These are phyloP conservation scores for Notothenia coriiceps DNA, from an alignment of 2,113 vertebrate genomes.

Conservation along the genomic window DNA sequence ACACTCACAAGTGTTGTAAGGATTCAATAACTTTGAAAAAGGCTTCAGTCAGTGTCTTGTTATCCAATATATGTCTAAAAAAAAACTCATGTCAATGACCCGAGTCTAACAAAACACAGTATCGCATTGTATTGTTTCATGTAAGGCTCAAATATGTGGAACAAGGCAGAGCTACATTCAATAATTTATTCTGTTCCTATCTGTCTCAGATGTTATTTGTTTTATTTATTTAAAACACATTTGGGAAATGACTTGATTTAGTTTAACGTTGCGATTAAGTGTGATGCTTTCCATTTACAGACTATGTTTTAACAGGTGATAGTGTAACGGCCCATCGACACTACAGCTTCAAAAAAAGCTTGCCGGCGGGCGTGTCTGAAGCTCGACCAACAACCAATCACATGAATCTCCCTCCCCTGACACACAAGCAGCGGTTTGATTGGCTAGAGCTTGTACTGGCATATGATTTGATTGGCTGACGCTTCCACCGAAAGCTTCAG, in stretches of 20 bases:
- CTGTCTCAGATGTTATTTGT: background rate
- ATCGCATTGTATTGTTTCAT: no score
- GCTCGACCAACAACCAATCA: no score
- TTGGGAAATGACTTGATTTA: background rate
- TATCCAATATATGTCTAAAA: slow-evolving; percentile 26
- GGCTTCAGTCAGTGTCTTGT: slow-evolving; percentile 5
- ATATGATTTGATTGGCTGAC: no score
- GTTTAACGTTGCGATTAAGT: background rate
- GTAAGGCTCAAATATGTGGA: no score
- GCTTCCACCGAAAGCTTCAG: no score
- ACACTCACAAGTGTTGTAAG: slow-evolving; percentile 7
- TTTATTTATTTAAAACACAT: background rate
- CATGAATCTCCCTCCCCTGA: no score
- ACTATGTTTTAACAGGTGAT: background rate
- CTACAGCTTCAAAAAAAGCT: no score
- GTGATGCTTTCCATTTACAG: background rate
- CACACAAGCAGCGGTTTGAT: no score
- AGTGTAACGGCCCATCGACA: background rate
- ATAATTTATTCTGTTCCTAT: background rate
- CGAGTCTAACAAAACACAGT: background rate
- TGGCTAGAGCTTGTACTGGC: no score
- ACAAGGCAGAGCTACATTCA: background rate
- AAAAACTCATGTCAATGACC: slow-evolving; percentile 2
- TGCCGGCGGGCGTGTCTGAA: no score
- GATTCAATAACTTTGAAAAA: slow-evolving; percentile 33